These are phyloP conservation scores for Rhagonycha fulva DNA, from an alignment of 2,888 invertebrate species.

Conservation along the genomic window DNA sequence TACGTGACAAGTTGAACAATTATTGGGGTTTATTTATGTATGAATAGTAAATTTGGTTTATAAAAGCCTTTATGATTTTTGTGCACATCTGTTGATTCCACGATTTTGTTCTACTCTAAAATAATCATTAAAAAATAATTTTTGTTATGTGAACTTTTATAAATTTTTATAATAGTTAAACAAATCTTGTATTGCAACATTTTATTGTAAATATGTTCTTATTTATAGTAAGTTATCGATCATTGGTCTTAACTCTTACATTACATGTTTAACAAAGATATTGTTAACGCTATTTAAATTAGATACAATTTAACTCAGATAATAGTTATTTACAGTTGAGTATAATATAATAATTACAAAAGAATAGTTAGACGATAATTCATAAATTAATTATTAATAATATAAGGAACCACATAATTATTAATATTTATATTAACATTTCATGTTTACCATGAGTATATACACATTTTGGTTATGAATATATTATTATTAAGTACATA, in stretches of 20 bases:
- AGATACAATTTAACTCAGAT: neutral
- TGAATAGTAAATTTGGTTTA: too few species aligned
- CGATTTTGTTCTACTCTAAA: too few species aligned
- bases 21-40: too few species aligned
- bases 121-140: too few species aligned
- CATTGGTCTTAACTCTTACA: constrained; percentile 22
- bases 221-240: neutral
- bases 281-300: neutral
- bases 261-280: constrained; percentile 3
- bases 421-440: neutral
- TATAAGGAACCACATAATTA: constrained; percentile 2
- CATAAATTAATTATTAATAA: neutral
- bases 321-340: neutral
- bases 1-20: too few species aligned
- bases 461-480: neutral
- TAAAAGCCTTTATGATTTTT: too few species aligned
- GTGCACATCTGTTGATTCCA: too few species aligned
- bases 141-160: too few species aligned
- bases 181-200: constrained; percentile 11
- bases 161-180: neutral
- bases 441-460: neutral
- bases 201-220: constrained; percentile 23
- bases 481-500: neutral
- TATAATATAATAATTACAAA: neutral
- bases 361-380: neutral